Evolutionary conservation across 1,140 invertebrate species (phyloP).

Genomic region (Scaptomyza montana): DNA sequence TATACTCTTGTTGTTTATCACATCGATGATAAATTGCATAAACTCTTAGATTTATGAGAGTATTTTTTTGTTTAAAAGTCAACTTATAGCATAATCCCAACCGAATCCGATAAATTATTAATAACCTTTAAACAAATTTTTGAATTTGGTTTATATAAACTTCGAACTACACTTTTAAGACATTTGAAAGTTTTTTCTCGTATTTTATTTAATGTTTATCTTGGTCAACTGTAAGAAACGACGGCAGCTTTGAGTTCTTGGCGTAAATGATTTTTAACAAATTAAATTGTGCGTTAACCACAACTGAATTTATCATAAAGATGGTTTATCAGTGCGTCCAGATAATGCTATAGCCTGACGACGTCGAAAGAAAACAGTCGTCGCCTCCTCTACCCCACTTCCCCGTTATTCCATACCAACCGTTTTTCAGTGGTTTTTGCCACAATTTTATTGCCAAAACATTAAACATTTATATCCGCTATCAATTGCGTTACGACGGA

Average conservation of each 20-base stretch:
- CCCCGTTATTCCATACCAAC: neutral
- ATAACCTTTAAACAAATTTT: too few species aligned
- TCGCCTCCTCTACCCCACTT: too few species aligned
- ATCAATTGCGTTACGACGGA: constrained; percentile 74
- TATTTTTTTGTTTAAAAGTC: too few species aligned
- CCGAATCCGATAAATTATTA: too few species aligned
- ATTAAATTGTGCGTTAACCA: constrained; percentile 80
- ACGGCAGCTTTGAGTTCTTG: neutral
- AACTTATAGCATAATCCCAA: too few species aligned
- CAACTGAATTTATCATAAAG: constrained; percentile 80
- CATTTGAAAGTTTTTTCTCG: neutral
- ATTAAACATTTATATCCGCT: constrained; percentile 83
- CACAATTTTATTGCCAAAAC: constrained; percentile 78
- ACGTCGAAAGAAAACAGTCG: neutral
- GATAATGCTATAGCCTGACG: neutral
- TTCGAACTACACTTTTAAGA: too few species aligned
- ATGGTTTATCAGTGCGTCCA: constrained; percentile 66
- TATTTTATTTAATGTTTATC: constrained; percentile 11
- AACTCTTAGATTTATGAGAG: too few species aligned
- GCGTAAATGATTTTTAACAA: constrained; percentile 75
- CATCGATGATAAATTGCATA: neutral
- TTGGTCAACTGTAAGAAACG: constrained; percentile 7
- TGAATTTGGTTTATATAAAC: too few species aligned
- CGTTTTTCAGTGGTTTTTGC: constrained; percentile 45
- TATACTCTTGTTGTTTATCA: neutral